Evolutionary conservation across 2,888 invertebrate species (phyloP).

Genomic region (Chironomus riparius): DNA sequence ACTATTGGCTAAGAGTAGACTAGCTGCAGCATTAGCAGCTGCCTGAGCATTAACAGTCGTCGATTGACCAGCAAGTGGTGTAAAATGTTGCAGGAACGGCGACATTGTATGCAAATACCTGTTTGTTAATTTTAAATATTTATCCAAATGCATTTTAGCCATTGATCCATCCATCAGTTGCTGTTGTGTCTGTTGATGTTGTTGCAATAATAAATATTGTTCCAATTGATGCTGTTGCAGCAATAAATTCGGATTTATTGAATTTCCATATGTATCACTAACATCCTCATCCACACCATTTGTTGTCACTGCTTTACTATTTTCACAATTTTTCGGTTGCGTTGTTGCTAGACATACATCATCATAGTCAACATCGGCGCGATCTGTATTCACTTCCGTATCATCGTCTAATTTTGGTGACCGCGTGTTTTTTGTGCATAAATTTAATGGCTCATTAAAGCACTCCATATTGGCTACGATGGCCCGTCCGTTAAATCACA

Average conservation of each 20-base stretch:
- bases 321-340: slow-evolving; percentile 6
- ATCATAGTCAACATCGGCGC: slow-evolving; percentile 2
- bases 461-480: not conserved
- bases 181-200: slow-evolving; percentile 32
- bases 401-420: not conserved
- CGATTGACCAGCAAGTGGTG: not conserved
- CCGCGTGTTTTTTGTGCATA: slow-evolving; percentile 1
- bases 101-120: slow-evolving; percentile 33
- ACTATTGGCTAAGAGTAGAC: not conserved
- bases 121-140: slow-evolving; percentile 35
- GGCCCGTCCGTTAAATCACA: too few relatives aligned
- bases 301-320: not conserved
- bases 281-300: not conserved
- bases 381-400: not conserved
- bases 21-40: slow-evolving; percentile 13
- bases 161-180: slow-evolving; percentile 32
- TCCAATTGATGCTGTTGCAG: slow-evolving; percentile 20
- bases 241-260: slow-evolving; percentile 22
- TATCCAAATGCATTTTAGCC: slow-evolving; percentile 38
- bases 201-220: slow-evolving; percentile 24
- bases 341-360: not conserved
- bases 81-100: slow-evolving; percentile 20
- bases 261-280: not conserved
- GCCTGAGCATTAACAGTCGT: slow-evolving; percentile 2
- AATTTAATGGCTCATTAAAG: slow-evolving; percentile 17